Conservation (phyloP, 2,113 vertebrate genomes). For the Mormyrus iriodes region DNA sequence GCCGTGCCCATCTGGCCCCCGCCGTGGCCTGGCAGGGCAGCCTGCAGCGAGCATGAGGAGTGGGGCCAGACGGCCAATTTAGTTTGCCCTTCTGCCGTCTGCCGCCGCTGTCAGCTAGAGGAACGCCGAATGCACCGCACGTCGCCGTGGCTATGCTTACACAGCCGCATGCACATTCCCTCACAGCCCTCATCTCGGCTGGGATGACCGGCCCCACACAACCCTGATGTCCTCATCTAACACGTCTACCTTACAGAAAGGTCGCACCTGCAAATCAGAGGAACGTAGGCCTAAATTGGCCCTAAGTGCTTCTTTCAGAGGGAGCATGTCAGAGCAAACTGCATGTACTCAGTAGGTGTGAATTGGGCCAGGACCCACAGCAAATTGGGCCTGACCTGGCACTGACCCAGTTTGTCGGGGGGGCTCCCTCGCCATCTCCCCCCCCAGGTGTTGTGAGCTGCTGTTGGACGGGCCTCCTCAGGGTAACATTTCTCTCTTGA, state of each 20-base stretch:
- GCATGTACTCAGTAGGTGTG: not conserved
- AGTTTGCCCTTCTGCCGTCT: conserved; percentile 36
- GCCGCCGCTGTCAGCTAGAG: conserved; percentile 36
- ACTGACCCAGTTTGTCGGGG: not conserved
- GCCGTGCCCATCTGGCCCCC: conserved; percentile 73
- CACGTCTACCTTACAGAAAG: not conserved
- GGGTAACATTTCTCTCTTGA: not conserved
- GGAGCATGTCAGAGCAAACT: not conserved
- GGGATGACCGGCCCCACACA: not conserved
- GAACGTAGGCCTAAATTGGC: not conserved
- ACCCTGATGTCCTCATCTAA: not conserved
- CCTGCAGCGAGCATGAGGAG: conserved; percentile 60
- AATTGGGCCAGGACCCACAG: not conserved
- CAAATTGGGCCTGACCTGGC: conserved; percentile 3
- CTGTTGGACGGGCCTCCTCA: not conserved
- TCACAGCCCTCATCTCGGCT: not conserved
- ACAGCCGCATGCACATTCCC: not conserved
- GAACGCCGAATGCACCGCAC: not conserved
- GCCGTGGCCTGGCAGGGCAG: conserved; percentile 69
- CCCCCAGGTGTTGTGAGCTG: not conserved
- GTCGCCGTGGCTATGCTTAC: not conserved
- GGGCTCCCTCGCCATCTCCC: not conserved
- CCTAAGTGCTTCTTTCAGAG: not conserved
- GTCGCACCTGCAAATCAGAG: not conserved
- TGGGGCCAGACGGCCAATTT: conserved; percentile 37